Base-by-base conservation (phyloP, 1,140 invertebrate genomes). In the Pseudomyrmex cubaensis region DNA sequence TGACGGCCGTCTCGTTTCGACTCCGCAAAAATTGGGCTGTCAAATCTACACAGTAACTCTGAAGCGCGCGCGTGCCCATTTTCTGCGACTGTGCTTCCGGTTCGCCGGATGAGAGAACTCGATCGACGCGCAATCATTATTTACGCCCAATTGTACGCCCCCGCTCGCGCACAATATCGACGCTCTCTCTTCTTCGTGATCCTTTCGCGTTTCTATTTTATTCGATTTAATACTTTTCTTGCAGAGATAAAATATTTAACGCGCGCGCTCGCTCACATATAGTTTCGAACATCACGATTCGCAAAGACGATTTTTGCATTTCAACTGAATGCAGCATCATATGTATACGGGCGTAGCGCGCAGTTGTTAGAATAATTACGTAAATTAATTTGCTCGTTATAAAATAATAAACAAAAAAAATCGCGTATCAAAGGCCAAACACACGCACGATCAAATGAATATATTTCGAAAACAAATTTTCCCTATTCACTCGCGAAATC, bases 11-110 rank as follows among this genome's bases (percentile, higher is more conserved):
- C 76, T 70, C 66, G 76, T 72, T 59, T 59, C 76, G 59, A 15
- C 15, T 59, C 22, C 35, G 44, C 54, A 80, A 80, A 80, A 80
- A 80, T 80, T 80, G 76, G 76, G 20, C 66, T 80, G 76, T 80
- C 76, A 72, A 80, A 80, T 80, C 64, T 80, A 80, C 54, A 35
- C 54, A 35, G 12, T 70, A 57, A 77, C 17, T 66, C 35, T 35
- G 35, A 7, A 35, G 5, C 25, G 74, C 48, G 59, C 44, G 66
- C n/a, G 10, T 50, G 59, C 1, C 66, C 76, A 72, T 72, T 80
- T 72, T 80, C 66, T 70, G 54, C 66, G 15, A 80, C 76, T 70
- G 48, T 61, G 54, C 76, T 80, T 80, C 76, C 76, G 48, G 52
- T 78, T 78, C 54, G 20, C 1, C 52, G 66, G 20, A 59, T 59